These are phyloP conservation scores for Notechis scutatus DNA, from an alignment of 2,113 vertebrate genomes.

Conservation along the genomic window DNA sequence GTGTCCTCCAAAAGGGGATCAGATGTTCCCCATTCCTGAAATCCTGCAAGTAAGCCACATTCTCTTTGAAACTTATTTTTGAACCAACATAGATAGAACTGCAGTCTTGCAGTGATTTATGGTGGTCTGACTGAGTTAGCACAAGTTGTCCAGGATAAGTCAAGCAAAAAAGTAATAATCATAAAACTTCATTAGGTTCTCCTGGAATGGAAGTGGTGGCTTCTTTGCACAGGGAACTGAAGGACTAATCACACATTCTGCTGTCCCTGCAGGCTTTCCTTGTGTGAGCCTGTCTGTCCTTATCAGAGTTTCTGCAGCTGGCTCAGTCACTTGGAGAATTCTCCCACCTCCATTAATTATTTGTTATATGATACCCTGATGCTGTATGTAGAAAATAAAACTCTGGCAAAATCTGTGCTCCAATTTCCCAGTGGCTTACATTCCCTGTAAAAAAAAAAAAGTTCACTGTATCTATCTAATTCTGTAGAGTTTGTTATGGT, in stretches of 20 bases:
- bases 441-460: neutral
- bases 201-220: neutral
- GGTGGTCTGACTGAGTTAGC: neutral
- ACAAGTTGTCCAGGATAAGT: neutral
- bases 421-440: neutral
- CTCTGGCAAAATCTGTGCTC: neutral
- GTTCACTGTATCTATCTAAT: neutral
- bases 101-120: neutral
- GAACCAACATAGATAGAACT: neutral
- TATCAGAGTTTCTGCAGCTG: neutral
- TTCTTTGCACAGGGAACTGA: neutral
- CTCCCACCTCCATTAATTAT: neutral
- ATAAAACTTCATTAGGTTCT: neutral
- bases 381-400: neutral
- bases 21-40: neutral
- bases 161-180: neutral
- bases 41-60: neutral
- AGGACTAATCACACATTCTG: neutral
- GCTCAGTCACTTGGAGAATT: neutral
- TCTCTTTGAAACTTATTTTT: neutral
- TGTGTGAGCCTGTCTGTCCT: neutral
- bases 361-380: neutral
- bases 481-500: neutral
- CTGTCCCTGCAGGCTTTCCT: neutral
- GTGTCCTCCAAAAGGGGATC: neutral